Evolutionary conservation across 1,140 invertebrate species (phyloP), one percentile per base, ranked within the genome.

Genomic region (Trissolcus basalis): DNA sequence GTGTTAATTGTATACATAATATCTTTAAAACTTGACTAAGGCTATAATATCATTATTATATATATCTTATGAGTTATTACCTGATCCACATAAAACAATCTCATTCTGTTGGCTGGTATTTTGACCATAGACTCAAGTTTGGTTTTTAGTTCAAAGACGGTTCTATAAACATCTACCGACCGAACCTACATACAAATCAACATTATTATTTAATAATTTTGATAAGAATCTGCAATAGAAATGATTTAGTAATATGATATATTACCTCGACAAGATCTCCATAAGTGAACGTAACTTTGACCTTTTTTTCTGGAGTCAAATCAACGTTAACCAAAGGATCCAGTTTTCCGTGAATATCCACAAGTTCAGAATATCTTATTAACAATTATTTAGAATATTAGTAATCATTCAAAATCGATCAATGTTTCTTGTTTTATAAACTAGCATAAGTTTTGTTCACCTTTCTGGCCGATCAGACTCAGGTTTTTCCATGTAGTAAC

Each of bases 401-500:
- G n/a, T n/a, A n/a, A n/a, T n/a, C n/a, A n/a, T n/a, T n/a, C 33
- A 6, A 10, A 35, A 35, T 35, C 33, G 33, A n/a, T n/a, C n/a
- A n/a, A n/a, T 27, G 19, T 27, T 1, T 27, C 19, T 27, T 6
- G 6, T 27, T 27, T 27, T 6, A 3, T 27, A 27, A 27, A 27
- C 6, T n/a, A 9, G 36, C 9, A 39, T 8, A 39, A 39, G 1
- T 39, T 39, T n/a, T 4, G 3, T 4, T 3, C 43, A 93, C 93
- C 93, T 93, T 77, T 93, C 91, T 10, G 94, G 94, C 14, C 93
- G 89, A 75, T 95, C 93, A 35, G 90, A 91, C 89, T 95, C 94
- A 16, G 94, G 92, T 81, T 94, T 94, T 82, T 96, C 93, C 93
- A 96, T 95, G 85, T 95, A 97, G 83, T 96, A 94, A 50, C 96